Evolutionary conservation across 2,888 invertebrate genomes (phyloP).

Genomic region (Diarsia rubi): DNA sequence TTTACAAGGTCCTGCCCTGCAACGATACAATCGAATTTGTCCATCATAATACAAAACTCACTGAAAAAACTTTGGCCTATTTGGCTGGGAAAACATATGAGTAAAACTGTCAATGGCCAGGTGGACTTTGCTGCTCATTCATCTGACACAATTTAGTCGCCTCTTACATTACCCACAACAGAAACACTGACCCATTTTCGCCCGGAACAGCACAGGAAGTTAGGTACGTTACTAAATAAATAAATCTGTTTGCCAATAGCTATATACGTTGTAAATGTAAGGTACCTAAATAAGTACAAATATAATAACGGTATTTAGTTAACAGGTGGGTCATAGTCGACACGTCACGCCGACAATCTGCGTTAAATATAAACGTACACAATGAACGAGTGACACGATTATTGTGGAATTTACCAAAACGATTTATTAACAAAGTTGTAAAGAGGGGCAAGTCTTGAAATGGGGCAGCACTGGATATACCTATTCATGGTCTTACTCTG

Average conservation of each 20-base stretch:
- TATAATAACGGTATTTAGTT: slow-evolving; percentile 73
- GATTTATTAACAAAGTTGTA: slow-evolving; percentile 53
- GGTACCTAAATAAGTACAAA: slow-evolving; percentile 53
- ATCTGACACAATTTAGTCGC: slow-evolving; percentile 45
- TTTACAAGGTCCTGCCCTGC: background rate
- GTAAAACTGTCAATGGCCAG: background rate
- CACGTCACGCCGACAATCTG: slow-evolving; percentile 74
- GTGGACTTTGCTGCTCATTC: slow-evolving; percentile 14
- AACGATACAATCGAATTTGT: background rate
- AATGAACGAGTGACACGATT: slow-evolving; percentile 71
- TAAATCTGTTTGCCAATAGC: slow-evolving; percentile 50
- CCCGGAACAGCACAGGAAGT: slow-evolving; percentile 37
- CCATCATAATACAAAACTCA: background rate
- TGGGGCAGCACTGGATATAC: background rate
- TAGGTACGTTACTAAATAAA: slow-evolving; percentile 46
- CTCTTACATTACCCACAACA: slow-evolving; percentile 20
- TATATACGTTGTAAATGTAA: slow-evolving; percentile 43
- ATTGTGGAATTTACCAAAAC: slow-evolving; percentile 66
- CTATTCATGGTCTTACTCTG: slow-evolving; percentile 9
- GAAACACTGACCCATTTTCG: slow-evolving; percentile 50
- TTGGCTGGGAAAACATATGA: background rate
- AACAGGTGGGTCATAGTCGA: slow-evolving; percentile 70
- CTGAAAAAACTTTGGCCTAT: background rate
- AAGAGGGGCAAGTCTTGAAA: slow-evolving; percentile 36
- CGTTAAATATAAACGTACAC: slow-evolving; percentile 73